phyloP scores from a whole-genome alignment of 2,797 vertebrate species.

The Myripristis jacobus region DNA sequence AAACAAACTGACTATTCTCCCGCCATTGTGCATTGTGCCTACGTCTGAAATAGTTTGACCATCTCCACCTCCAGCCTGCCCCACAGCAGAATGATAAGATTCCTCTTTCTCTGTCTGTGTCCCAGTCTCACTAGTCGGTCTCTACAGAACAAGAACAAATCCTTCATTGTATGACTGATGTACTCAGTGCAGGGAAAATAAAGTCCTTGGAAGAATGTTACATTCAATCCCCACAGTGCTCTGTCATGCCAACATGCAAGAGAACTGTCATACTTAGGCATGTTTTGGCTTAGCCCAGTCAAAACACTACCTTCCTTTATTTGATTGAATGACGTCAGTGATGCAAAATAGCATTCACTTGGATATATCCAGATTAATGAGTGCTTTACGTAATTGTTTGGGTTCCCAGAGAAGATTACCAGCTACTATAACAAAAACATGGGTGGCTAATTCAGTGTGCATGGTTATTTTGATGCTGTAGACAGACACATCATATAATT shows the following conservation, averaged over 20 bases:
- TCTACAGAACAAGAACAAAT: slow-evolving; percentile 65
- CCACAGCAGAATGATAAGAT: slow-evolving; percentile 68
- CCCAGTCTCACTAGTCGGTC: slow-evolving; percentile 44
- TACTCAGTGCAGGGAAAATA: slow-evolving; percentile 48
- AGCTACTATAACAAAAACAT: slow-evolving; percentile 2
- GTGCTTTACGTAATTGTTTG: neutral
- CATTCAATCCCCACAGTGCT: slow-evolving; percentile 57
- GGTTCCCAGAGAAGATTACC: neutral
- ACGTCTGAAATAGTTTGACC: slow-evolving; percentile 59
- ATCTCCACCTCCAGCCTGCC: slow-evolving; percentile 60
- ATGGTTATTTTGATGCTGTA: slow-evolving; percentile 4
- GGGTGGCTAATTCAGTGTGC: neutral
- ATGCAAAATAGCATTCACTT: neutral
- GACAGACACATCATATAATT: neutral
- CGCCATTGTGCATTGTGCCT: slow-evolving; percentile 46
- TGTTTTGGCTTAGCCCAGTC: neutral
- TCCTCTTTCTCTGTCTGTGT: slow-evolving; percentile 57
- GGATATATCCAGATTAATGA: neutral
- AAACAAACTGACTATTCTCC: slow-evolving; percentile 56
- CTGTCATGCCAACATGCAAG: slow-evolving; percentile 34
- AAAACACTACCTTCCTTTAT: slow-evolving; percentile 1
- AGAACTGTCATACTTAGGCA: slow-evolving; percentile 20
- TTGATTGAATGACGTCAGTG: neutral
- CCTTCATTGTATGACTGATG: slow-evolving; percentile 66
- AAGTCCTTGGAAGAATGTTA: slow-evolving; percentile 57